Evolutionary conservation across 2,888 invertebrate genomes (phyloP).

Genomic region (Leistus spinibarbis): DNA sequence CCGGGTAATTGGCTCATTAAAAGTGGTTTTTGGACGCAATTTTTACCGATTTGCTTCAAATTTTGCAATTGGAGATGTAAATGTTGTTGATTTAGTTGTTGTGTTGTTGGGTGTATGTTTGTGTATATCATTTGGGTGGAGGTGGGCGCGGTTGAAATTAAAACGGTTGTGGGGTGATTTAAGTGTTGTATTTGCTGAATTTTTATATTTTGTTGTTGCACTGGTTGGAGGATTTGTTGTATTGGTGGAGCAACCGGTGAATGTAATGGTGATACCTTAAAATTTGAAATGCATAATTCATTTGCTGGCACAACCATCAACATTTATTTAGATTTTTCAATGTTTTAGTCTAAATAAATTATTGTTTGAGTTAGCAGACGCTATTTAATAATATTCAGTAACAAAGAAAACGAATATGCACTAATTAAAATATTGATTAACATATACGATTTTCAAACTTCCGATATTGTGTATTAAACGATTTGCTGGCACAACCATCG

Average conservation of each 20-base stretch:
- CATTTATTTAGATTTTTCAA: too few species aligned
- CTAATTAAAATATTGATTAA: too few species aligned
- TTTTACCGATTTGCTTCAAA: constrained; percentile 41
- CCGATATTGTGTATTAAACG: too few species aligned
- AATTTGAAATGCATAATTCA: too few species aligned
- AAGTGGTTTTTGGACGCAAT: constrained; percentile 46
- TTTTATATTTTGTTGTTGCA: constrained; percentile 41
- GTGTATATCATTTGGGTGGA: constrained; percentile 52
- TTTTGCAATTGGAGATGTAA: constrained; percentile 43
- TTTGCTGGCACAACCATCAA: too few species aligned
- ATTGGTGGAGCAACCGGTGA: constrained; percentile 46
- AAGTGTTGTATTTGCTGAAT: constrained; percentile 45
- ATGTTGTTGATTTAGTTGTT: constrained; percentile 41
- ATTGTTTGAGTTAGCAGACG: too few species aligned
- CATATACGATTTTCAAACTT: too few species aligned
- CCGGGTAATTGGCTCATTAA: constrained; percentile 51
- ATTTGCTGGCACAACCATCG: too few species aligned
- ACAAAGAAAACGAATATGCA: too few species aligned
- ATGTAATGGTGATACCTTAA: constrained; percentile 1
- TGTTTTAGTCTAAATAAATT: too few species aligned
- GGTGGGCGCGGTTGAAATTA: constrained; percentile 49
- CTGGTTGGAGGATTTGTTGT: constrained; percentile 43
- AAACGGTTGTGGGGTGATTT: constrained; percentile 48
- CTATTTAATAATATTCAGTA: too few species aligned
- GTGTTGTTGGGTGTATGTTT: constrained; percentile 47